Conservation (phyloP, 2,113 vertebrate genomes). For the Gnathochromis pfefferi region DNA sequence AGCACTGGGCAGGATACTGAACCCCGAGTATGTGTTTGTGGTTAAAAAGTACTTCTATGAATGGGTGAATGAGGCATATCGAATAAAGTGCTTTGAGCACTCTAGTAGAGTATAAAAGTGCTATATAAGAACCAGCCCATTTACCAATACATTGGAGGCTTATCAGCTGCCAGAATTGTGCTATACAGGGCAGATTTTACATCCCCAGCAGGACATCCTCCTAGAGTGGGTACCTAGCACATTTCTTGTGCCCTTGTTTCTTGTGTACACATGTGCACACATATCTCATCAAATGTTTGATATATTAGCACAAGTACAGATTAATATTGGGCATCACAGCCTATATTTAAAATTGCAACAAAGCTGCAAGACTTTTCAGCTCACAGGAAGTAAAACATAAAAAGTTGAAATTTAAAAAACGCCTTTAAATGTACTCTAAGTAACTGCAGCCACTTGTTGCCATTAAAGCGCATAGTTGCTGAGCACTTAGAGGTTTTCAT, state of each 20-base stretch:
- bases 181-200: not conserved
- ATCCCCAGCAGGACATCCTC: not conserved
- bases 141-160: not conserved
- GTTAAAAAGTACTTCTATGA: not conserved
- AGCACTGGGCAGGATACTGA: not conserved
- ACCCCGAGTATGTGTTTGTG: not conserved
- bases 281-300: not conserved
- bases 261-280: not conserved
- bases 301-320: not conserved
- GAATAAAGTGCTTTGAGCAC: rapidly evolving
- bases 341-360: not conserved
- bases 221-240: not conserved
- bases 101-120: not conserved
- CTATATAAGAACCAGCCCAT: not conserved
- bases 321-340: not conserved
- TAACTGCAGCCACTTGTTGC: not conserved
- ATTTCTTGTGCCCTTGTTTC: not conserved
- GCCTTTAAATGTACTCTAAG: rapidly evolving
- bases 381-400: not conserved
- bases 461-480: not conserved
- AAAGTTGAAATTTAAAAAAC: not conserved
- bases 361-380: not conserved
- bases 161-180: not conserved
- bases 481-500: rapidly evolving
- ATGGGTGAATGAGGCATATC: not conserved